Conservation (phyloP, 1,140 invertebrate species). For the Portunus trituberculatus region DNA sequence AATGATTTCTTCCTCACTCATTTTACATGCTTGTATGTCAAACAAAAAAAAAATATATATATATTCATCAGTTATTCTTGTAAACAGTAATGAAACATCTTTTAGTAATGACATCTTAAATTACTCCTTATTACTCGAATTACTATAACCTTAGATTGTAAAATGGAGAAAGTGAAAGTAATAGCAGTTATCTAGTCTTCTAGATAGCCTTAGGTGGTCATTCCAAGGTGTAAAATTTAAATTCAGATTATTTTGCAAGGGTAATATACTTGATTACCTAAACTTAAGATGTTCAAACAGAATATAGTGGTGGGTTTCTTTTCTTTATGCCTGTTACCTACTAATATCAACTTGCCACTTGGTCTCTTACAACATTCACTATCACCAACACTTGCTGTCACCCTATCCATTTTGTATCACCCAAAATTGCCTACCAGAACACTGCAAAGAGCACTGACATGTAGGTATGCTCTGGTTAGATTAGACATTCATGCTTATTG, state of each 20-base stretch:
- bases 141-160: slow-evolving; percentile 2
- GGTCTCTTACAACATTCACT: neutral
- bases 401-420: neutral
- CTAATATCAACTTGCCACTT: neutral
- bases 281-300: slow-evolving; percentile 4
- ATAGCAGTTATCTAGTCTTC: neutral
- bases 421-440: slow-evolving; percentile 2
- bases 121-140: slow-evolving; percentile 14
- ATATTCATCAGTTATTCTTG: neutral
- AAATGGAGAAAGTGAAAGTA: neutral
- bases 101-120: neutral
- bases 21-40: neutral
- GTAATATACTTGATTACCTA: neutral
- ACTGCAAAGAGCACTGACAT: neutral
- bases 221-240: neutral
- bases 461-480: neutral
- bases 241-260: neutral
- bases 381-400: neutral
- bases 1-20: neutral
- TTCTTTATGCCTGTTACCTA: neutral
- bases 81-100: neutral
- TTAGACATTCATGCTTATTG: slow-evolving; percentile 33
- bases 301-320: neutral
- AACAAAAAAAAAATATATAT: neutral
- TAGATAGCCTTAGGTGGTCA: neutral